phyloP scores from a whole-genome alignment of 2,113 vertebrate species.

The Albula glossodonta region DNA sequence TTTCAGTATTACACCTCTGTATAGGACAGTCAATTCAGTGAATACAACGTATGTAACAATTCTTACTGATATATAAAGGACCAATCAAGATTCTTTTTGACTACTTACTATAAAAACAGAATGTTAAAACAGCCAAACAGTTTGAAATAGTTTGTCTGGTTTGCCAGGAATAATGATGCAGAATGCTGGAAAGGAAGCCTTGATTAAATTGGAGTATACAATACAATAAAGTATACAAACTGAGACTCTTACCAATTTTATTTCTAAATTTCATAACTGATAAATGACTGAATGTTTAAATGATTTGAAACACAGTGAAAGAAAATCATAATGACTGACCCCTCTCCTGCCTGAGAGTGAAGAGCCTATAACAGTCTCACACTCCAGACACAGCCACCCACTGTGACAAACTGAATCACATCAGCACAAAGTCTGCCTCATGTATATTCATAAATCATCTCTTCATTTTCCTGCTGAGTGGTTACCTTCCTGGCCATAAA shows the following conservation, averaged over 20 bases:
- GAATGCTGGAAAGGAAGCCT: background rate
- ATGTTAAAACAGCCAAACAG: background rate
- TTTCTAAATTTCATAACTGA: background rate
- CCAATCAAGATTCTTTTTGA: background rate
- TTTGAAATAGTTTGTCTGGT: background rate
- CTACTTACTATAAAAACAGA: background rate
- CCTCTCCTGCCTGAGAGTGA: too few species aligned
- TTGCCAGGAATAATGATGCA: background rate
- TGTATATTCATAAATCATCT: background rate
- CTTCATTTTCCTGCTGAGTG: background rate
- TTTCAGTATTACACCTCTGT: background rate
- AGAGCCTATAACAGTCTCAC: background rate
- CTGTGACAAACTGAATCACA: background rate
- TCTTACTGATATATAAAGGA: background rate
- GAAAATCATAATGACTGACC: background rate
- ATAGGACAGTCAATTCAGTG: background rate
- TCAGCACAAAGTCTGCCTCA: background rate
- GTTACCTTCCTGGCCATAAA: background rate
- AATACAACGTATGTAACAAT: slow-evolving; percentile 2
- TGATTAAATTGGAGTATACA: background rate
- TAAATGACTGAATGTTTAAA: background rate
- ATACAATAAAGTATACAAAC: background rate
- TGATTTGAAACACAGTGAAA: background rate
- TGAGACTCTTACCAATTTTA: background rate
- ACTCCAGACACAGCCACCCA: background rate